Evolutionary conservation across 2,113 vertebrate species (phyloP).

Genomic region (Nerophis ophidion): DNA sequence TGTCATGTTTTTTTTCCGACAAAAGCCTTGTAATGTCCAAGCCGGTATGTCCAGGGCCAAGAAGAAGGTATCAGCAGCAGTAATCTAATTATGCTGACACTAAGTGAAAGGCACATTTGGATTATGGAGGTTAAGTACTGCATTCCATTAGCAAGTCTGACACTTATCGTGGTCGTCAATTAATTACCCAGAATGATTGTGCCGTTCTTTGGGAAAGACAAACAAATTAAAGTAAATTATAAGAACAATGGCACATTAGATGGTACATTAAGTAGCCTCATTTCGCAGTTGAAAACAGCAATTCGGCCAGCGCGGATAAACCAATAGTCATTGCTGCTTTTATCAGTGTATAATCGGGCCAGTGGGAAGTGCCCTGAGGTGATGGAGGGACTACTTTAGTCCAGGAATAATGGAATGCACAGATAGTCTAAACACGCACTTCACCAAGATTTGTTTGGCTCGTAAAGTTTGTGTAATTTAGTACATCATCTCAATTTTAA

Average conservation of each 20-base stretch:
- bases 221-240: conserved; percentile 13
- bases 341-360: conserved; percentile 34
- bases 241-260: conserved; percentile 12
- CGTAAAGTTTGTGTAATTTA: conserved; percentile 9
- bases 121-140: conserved; percentile 59
- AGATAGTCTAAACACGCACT: conserved; percentile 50
- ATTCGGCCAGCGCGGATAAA: conserved; percentile 32
- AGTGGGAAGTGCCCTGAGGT: conserved; percentile 39
- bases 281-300: conserved; percentile 23
- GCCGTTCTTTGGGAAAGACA: conserved; percentile 36
- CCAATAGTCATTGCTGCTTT: conserved; percentile 41
- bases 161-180: conserved; percentile 55
- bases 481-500: no score
- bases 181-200: conserved; percentile 56
- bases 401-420: conserved; percentile 57
- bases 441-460: conserved; percentile 35
- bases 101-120: conserved; percentile 57
- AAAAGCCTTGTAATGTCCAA: not conserved
- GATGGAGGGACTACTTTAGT: conserved; percentile 42
- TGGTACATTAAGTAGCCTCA: conserved; percentile 12
- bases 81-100: conserved; percentile 64
- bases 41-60: conserved; percentile 19
- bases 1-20: no score
- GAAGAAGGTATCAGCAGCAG: conserved; percentile 38
- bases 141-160: conserved; percentile 59